Percentiles rank a stretch among this genome's conserved stretches.
Conservation (phyloP, 2,113 vertebrate species). For the Psilopsiagon aymara region DNA sequence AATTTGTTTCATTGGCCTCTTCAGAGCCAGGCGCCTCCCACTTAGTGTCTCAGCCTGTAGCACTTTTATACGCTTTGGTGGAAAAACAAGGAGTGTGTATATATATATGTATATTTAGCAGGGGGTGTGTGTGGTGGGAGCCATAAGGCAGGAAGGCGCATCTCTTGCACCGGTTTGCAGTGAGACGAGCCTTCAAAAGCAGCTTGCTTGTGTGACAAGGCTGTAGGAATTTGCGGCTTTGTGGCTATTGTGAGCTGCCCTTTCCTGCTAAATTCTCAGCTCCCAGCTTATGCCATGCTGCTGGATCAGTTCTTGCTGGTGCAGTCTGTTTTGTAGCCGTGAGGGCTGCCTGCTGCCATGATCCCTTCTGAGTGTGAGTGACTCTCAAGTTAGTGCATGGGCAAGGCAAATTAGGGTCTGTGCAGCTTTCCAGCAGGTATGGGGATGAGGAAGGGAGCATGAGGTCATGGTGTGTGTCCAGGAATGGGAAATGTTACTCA, state of each 20-base stretch:
- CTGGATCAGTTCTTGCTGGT: conserved; percentile 3
- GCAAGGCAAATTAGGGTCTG: neutral
- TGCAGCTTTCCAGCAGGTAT: neutral
- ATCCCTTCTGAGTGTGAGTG: neutral
- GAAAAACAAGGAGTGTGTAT: conserved; percentile 23
- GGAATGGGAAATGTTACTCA: neutral
- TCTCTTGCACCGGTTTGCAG: neutral
- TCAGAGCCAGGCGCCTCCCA: conserved; percentile 6
- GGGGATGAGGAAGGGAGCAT: neutral
- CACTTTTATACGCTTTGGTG: conserved; percentile 35
- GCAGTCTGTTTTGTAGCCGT: neutral
- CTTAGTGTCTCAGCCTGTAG: conserved; percentile 46
- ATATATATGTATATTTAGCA: neutral
- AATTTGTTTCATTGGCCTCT: conserved; percentile 62
- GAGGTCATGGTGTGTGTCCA: neutral
- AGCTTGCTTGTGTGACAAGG: neutral
- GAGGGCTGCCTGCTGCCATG: conserved; percentile 6
- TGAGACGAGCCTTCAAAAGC: neutral
- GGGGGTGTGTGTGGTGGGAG: rapidly evolving
- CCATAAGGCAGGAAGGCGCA: neutral
- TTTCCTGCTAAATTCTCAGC: neutral
- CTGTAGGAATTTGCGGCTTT: neutral
- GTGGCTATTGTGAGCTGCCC: neutral
- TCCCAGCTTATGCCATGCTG: neutral
- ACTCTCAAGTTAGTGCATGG: neutral